Evolutionary conservation across 2,113 vertebrate species (phyloP).

Genomic region (Pomatorhinus ruficollis): DNA sequence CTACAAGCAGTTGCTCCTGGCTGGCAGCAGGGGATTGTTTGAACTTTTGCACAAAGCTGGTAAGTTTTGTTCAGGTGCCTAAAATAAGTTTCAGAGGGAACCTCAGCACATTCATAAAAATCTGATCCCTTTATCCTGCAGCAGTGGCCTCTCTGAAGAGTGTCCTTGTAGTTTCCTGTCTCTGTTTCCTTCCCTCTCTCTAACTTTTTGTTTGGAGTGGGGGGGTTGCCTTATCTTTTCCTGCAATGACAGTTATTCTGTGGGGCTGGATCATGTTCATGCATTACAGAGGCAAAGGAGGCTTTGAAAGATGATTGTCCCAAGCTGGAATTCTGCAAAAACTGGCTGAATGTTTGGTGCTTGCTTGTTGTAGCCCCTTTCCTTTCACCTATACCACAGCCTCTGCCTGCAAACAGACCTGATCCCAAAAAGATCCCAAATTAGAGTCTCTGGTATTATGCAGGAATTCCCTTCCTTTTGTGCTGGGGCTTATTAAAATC

Average conservation of each 20-base stretch:
- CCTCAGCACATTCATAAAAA: background rate
- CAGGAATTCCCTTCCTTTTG: background rate
- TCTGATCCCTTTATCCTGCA: background rate
- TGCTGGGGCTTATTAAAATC: constrained; percentile 21
- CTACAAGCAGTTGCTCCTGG: background rate
- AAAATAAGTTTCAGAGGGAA: background rate
- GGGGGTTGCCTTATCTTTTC: background rate
- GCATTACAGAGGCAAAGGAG: background rate
- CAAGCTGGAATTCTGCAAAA: background rate
- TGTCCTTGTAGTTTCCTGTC: background rate
- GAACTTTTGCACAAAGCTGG: background rate
- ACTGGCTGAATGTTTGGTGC: background rate
- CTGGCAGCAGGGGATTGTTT: background rate
- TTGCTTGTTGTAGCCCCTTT: background rate
- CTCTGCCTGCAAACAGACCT: background rate
- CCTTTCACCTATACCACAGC: background rate
- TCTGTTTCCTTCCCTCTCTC: constrained; percentile 6
- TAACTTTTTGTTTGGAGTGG: background rate
- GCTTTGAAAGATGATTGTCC: background rate
- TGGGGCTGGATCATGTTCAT: background rate
- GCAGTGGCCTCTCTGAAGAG: background rate
- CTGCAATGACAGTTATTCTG: background rate
- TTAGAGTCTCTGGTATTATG: background rate
- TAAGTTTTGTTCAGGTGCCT: background rate
- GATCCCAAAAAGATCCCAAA: background rate